Evolutionary conservation across 1,140 invertebrate species (phyloP).

Genomic region (Neodiprion fabricii): DNA sequence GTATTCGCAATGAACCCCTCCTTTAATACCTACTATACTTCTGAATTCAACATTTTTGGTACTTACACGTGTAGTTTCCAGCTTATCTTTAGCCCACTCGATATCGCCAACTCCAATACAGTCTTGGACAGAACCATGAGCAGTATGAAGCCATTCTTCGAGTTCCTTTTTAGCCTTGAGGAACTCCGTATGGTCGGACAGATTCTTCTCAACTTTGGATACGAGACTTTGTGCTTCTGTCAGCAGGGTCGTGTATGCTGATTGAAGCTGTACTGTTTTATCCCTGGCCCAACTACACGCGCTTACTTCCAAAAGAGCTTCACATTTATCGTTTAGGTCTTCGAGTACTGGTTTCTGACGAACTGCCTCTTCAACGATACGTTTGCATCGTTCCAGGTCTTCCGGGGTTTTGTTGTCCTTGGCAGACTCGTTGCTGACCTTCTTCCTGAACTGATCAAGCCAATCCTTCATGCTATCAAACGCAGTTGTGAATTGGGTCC

Average conservation of each 20-base stretch:
- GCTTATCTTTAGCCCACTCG: slow-evolving; percentile 78
- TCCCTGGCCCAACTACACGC: slow-evolving; percentile 84
- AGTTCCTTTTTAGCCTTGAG: slow-evolving; percentile 83
- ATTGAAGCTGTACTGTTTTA: slow-evolving; percentile 83
- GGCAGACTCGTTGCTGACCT: slow-evolving; percentile 70
- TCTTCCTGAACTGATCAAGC: slow-evolving; percentile 76
- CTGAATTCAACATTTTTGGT: slow-evolving; percentile 1
- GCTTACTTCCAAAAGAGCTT: slow-evolving; percentile 84
- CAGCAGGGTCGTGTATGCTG: slow-evolving; percentile 77
- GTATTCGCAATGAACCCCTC: slow-evolving; percentile 15
- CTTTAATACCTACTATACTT: slow-evolving; percentile 10
- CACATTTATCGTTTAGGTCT: slow-evolving; percentile 86
- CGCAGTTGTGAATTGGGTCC: slow-evolving; percentile 84
- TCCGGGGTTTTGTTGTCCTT: slow-evolving; percentile 82
- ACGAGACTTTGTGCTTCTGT: slow-evolving; percentile 81
- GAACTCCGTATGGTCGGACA: slow-evolving; percentile 89
- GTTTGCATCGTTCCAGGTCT: slow-evolving; percentile 79
- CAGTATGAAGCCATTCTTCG: slow-evolving; percentile 80
- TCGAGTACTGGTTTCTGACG: slow-evolving; percentile 79
- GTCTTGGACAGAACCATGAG: slow-evolving; percentile 80
- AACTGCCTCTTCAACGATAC: slow-evolving; percentile 77
- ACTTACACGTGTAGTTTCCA: slow-evolving; percentile 75
- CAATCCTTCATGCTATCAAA: slow-evolving; percentile 79
- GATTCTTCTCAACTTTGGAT: slow-evolving; percentile 84
- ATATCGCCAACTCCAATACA: slow-evolving; percentile 83